Percentiles rank a stretch among this genome's conserved stretches.
These are phyloP conservation scores for Automeris io DNA, from an alignment of 2,888 invertebrate genomes.

Conservation along the genomic window DNA sequence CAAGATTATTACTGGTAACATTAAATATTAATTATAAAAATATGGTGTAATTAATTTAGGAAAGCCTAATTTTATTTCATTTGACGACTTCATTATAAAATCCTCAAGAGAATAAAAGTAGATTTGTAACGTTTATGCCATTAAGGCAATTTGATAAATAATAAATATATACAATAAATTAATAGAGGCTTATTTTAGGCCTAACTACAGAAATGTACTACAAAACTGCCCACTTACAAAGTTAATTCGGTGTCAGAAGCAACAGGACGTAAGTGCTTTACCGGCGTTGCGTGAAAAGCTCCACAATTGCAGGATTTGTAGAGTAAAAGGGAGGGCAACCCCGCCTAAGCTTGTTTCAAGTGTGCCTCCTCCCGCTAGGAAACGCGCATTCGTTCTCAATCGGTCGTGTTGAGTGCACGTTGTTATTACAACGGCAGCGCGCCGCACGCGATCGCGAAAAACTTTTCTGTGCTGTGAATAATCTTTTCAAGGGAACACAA, in stretches of 20 bases:
- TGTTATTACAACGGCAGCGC: constrained; percentile 16
- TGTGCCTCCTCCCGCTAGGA: constrained; percentile 32
- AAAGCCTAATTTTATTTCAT: too few species aligned
- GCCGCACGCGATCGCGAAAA: constrained; percentile 62
- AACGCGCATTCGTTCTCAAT: constrained; percentile 58
- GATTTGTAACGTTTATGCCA: too few species aligned
- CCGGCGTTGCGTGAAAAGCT: constrained; percentile 55
- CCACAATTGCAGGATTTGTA: constrained; percentile 54
- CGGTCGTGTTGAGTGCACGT: constrained; percentile 48
- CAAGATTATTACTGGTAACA: too few species aligned
- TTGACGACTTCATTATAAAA: too few species aligned
- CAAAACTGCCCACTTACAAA: constrained; percentile 74
- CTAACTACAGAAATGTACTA: constrained; percentile 59
- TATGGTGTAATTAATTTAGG: too few species aligned
- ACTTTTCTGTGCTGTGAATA: constrained; percentile 61
- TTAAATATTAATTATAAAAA: too few species aligned
- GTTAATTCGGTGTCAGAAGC: constrained; percentile 44
- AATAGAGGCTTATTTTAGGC: constrained; percentile 58
- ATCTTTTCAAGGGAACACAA: constrained; percentile 27
- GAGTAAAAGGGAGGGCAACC: constrained; percentile 61
- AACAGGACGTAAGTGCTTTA: constrained; percentile 40
- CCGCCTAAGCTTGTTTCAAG: constrained; percentile 39
- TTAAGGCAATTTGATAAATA: not conserved
- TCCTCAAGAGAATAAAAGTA: too few species aligned
- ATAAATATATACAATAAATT: constrained; percentile 12